Percentiles rank a stretch among this genome's conserved stretches.
phyloP scores from a whole-genome alignment of 2,113 vertebrate species.

The Syngnathus typhle region DNA sequence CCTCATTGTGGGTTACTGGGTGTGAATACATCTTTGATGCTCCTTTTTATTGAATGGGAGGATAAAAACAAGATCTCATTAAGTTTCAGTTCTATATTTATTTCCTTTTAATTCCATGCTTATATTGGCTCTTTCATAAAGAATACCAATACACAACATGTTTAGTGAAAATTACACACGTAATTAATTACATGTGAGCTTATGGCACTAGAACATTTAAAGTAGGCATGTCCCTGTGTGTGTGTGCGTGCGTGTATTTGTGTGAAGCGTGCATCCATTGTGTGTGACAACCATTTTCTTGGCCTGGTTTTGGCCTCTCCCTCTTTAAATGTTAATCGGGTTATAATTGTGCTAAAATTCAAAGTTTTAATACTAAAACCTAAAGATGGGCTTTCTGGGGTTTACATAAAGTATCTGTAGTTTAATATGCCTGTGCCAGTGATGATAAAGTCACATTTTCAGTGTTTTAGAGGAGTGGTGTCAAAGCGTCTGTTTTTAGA shows the following conservation, averaged over 20 bases:
- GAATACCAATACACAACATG: conserved; percentile 30
- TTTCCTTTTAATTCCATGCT: neutral
- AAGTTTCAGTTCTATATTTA: neutral
- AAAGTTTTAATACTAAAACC: neutral
- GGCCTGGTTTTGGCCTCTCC: conserved; percentile 2
- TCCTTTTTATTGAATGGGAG: conserved; percentile 62
- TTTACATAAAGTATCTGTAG: conserved; percentile 5
- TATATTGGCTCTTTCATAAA: conserved; percentile 1
- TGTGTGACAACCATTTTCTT: conserved; percentile 52
- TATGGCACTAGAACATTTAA: conserved; percentile 5
- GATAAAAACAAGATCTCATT: conserved; percentile 64
- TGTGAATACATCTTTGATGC: conserved; percentile 34
- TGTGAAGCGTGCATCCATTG: neutral
- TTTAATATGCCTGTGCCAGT: neutral
- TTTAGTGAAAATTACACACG: conserved; percentile 1
- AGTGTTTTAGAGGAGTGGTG: neutral
- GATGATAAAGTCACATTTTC: neutral
- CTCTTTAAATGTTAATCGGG: neutral
- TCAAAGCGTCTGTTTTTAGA: conserved; percentile 3
- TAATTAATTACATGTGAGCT: conserved; percentile 7
- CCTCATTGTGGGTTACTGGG: conserved; percentile 31
- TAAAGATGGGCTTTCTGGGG: neutral
- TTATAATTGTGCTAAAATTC: neutral
- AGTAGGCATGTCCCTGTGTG: neutral
- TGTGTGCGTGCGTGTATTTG: neutral